Evolutionary conservation across 2,797 vertebrate species (phyloP).

Genomic region (Odontamblyopus lacepedii): DNA sequence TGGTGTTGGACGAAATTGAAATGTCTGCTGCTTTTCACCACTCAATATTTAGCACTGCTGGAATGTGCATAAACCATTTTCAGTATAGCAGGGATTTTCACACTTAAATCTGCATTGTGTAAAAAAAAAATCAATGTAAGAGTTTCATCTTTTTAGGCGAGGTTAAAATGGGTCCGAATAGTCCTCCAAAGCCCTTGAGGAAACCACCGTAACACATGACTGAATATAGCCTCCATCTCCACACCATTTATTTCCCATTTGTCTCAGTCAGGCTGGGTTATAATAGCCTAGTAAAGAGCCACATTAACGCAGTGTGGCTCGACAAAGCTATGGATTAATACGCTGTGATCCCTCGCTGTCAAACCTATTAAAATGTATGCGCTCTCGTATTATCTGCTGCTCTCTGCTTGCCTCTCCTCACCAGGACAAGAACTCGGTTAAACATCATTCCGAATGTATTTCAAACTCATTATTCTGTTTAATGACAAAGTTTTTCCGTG

Average conservation of each 20-base stretch:
- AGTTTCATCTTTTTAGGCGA: not conserved
- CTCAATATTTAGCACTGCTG: not conserved
- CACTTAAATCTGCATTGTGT: not conserved
- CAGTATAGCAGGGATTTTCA: not conserved
- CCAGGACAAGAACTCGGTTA: constrained; percentile 33
- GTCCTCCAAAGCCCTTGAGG: constrained; percentile 9
- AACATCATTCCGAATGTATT: constrained; percentile 60
- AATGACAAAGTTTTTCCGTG: constrained; percentile 43
- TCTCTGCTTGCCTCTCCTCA: constrained; percentile 39
- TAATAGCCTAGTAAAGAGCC: constrained; percentile 63
- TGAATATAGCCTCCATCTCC: constrained; percentile 38
- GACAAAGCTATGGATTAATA: constrained; percentile 69
- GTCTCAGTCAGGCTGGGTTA: constrained; percentile 50
- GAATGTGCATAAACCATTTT: not conserved
- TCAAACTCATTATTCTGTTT: constrained; percentile 54
- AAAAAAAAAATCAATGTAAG: not conserved
- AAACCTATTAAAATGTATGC: constrained; percentile 71
- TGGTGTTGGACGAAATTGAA: too few species aligned
- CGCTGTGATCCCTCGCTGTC: constrained; percentile 64
- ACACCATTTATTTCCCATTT: constrained; percentile 59
- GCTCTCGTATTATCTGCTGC: constrained; percentile 64
- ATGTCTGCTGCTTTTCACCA: not conserved
- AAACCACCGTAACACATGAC: constrained; percentile 1
- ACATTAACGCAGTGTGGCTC: constrained; percentile 58
- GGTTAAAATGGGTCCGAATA: constrained; percentile 3